Evolutionary conservation across 2,113 vertebrate genomes (phyloP).

Genomic region (Melanocharis versteri): DNA sequence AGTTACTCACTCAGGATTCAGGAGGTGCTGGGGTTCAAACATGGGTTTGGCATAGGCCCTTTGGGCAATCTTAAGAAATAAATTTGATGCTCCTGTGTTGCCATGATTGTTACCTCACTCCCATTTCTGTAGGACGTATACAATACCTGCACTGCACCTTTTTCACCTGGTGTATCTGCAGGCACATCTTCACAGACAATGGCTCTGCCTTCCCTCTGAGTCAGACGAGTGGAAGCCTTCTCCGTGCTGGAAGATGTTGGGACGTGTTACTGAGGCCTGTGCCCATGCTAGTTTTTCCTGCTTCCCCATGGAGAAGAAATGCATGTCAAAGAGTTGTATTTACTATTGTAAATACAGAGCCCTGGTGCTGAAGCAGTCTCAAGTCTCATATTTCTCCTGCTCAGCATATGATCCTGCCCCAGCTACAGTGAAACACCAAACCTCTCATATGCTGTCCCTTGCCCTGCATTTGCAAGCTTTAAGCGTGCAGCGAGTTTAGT

Average conservation of each 20-base stretch:
- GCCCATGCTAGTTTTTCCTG: background rate
- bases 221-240: background rate
- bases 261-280: background rate
- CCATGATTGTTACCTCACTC: background rate
- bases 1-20: background rate
- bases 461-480: background rate
- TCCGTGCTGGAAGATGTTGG: background rate
- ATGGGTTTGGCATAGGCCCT: background rate
- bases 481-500: background rate
- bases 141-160: background rate
- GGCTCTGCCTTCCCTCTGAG: background rate
- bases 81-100: background rate
- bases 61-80: background rate
- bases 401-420: background rate
- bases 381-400: background rate
- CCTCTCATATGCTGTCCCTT: background rate
- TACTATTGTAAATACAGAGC: background rate
- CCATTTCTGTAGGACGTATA: background rate
- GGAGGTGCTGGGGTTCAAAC: fast-evolving
- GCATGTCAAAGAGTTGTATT: background rate
- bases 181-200: background rate
- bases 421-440: background rate
- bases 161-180: background rate
- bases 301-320: background rate
- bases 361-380: background rate